phyloP scores from a whole-genome alignment of 30 jellyfish, hydroid and myxozoan genomes.

The Pseudorhiza aurosa region DNA sequence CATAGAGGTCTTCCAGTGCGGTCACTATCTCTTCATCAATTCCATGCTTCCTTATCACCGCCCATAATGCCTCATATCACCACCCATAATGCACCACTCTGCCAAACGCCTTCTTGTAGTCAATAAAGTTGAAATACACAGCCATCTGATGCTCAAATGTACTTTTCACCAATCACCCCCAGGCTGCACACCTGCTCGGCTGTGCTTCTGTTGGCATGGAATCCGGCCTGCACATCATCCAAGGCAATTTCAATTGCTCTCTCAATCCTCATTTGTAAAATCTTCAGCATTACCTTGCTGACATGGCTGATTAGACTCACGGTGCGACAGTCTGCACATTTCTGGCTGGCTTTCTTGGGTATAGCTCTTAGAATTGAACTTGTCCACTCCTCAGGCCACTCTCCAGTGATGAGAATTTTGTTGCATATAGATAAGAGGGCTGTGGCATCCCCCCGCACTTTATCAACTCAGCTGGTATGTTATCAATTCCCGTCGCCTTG shows the following conservation, averaged over 20 bases:
- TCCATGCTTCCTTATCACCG: background rate
- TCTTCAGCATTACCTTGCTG: conserved; percentile 9
- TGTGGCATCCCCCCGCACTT: too few relatives aligned
- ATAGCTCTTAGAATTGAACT: too few relatives aligned
- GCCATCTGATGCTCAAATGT: background rate
- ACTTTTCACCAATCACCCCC: background rate
- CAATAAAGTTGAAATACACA: conserved; percentile 54
- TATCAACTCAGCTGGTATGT: too few relatives aligned
- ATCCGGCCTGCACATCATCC: conserved; percentile 19
- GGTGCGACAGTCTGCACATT: conserved; percentile 27
- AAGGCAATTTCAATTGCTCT: background rate
- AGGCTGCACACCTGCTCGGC: conserved; percentile 4
- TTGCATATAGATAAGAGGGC: too few relatives aligned
- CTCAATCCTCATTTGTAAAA: background rate
- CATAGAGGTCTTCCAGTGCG: conserved; percentile 8
- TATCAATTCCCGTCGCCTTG: too few relatives aligned
- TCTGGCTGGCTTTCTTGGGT: too few relatives aligned
- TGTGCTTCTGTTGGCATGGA: conserved; percentile 18
- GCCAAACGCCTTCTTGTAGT: conserved; percentile 49
- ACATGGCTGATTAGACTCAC: conserved; percentile 16
- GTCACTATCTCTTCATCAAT: too few relatives aligned
- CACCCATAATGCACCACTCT: conserved; percentile 4
- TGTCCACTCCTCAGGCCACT: too few relatives aligned
- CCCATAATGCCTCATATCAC: background rate
- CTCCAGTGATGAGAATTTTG: too few relatives aligned